phyloP scores from a whole-genome alignment of 2,888 invertebrate genomes.

The Napeogenes inachia region DNA sequence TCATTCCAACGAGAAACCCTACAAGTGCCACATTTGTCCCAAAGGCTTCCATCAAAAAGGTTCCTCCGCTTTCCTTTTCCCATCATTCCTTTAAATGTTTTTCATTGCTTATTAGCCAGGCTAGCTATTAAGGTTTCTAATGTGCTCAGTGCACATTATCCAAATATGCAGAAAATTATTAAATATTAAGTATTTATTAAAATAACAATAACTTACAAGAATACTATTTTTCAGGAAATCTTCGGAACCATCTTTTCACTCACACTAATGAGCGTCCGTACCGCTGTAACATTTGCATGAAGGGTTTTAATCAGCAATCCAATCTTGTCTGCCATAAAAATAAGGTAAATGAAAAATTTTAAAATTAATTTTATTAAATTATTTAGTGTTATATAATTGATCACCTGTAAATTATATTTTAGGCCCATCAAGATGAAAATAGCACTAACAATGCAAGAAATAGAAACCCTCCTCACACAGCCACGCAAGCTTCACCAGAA shows the following conservation, averaged over 20 bases:
- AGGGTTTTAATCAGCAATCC: conserved; percentile 89
- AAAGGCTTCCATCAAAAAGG: conserved; percentile 91
- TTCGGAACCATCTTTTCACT: conserved; percentile 86
- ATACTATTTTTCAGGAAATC: conserved; percentile 75
- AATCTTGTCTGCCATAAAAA: conserved; percentile 87
- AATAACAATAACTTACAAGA: neutral
- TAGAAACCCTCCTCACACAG: conserved; percentile 35
- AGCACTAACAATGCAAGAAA: conserved; percentile 31
- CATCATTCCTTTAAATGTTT: conserved; percentile 7
- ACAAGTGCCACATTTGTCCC: conserved; percentile 84
- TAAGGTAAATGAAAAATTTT: conserved; percentile 66
- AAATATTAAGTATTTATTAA: neutral
- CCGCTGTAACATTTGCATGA: conserved; percentile 84
- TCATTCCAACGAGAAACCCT: conserved; percentile 84
- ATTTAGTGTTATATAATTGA: neutral
- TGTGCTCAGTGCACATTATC: no score
- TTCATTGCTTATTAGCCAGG: neutral
- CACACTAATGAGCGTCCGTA: conserved; percentile 88
- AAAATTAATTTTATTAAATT: neutral
- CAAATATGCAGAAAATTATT: neutral
- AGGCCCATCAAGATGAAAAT: conserved; percentile 57
- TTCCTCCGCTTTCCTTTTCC: conserved; percentile 37
- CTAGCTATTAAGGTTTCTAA: no score
- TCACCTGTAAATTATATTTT: conserved; percentile 1
- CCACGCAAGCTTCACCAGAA: conserved; percentile 33